Evolutionary conservation across 2,797 vertebrate genomes (phyloP), one percentile per base, ranked within the genome.

Genomic region (Pseudomugil tenellus): DNA sequence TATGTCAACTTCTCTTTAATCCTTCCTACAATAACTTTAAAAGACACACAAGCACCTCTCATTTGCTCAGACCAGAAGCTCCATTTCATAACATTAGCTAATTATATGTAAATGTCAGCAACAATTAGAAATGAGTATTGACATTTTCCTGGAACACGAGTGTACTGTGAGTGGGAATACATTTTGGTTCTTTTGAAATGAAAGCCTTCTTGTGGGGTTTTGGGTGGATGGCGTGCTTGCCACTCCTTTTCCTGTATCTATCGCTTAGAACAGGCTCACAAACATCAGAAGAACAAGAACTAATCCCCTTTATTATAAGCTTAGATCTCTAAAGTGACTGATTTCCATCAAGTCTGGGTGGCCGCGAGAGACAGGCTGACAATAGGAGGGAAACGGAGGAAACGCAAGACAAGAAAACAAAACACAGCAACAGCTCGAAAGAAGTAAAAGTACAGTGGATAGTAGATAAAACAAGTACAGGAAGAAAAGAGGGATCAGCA

Each of bases 221-320:
- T 80, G 67, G 62, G 58, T 73, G 74, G 66, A 79, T 64, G 81
- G 84, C 72, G 77, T 77, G 35, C 55, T 41, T 23, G 37, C 80
- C 80, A 55, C 86, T 85, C 79, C 84, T 90, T 84, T 90, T 92
- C 89, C 89, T 84, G 77, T 79, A 85, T 86, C 72, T 80, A 77
- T 77, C 66, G 67, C 87, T 85, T 73, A 81, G 74, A 79, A 84
- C 77, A 73, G 62, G 54, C 72, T 72, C 29, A 54, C 29, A 77
- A 85, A 90, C 74, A 87, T 86, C 77, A 89, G 64, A 91, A 65
- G 74, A 69, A 56, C 61, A 48, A 46, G n/a, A 71, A 12, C 67
- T 86, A 89, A 92, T 89, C 90, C 85, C 72, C 70, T 67, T 87
- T 79, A 92, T 92, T 92, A 91, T 89, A 74, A 80, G 88, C 77